Conservation (phyloP, 2,888 invertebrate genomes). For the Hyalella azteca region DNA sequence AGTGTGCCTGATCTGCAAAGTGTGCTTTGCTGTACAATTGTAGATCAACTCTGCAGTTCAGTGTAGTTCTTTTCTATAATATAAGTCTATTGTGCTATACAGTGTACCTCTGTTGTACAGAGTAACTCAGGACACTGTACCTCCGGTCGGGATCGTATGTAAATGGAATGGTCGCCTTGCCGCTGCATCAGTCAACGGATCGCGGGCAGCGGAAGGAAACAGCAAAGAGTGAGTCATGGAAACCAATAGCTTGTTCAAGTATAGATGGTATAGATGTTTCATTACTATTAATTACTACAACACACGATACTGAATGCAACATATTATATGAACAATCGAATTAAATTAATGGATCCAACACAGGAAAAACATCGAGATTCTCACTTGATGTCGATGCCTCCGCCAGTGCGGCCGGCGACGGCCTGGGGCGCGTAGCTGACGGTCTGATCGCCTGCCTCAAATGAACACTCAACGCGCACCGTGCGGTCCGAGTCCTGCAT, state of each 20-base stretch:
- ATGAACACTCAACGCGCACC: slow-evolving; percentile 65
- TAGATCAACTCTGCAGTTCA: too few species aligned
- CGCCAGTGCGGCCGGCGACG: slow-evolving; percentile 56
- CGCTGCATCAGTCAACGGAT: neutral
- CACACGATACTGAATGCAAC: too few species aligned
- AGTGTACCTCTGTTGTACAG: neutral
- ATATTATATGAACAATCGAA: too few species aligned
- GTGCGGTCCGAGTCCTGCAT: slow-evolving; percentile 66
- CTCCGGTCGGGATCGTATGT: slow-evolving; percentile 3
- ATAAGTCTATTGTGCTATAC: too few species aligned
- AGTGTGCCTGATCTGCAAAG: too few species aligned
- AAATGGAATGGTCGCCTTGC: slow-evolving; percentile 9
- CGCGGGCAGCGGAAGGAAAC: neutral
- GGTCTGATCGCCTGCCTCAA: slow-evolving; percentile 65
- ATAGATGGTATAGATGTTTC: too few species aligned
- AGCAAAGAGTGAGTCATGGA: neutral
- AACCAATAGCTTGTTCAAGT: too few species aligned
- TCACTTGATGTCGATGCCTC: slow-evolving; percentile 59
- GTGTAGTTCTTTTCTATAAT: too few species aligned
- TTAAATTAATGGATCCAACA: too few species aligned
- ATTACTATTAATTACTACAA: too few species aligned
- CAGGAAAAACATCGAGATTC: too few species aligned
- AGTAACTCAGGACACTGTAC: slow-evolving; percentile 1
- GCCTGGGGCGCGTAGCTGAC: slow-evolving; percentile 63
- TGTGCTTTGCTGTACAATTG: too few species aligned